Percentiles rank a stretch among this genome's conserved stretches.
Evolutionary conservation across 2,797 vertebrate species (phyloP).

Genomic region (Peromyscus eremicus): DNA sequence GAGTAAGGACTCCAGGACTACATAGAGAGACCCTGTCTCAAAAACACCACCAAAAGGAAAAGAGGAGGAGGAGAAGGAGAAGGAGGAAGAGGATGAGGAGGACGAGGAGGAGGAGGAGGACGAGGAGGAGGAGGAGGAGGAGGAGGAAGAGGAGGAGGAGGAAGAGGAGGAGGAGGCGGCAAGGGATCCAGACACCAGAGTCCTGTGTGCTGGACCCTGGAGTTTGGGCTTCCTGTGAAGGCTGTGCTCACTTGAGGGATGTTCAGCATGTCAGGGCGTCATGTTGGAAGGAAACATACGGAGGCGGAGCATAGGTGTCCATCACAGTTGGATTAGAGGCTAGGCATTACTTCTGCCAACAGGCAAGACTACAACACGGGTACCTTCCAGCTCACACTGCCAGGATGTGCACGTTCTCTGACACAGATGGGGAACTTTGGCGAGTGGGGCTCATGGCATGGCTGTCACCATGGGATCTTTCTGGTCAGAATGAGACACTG

Average conservation of each 20-base stretch:
- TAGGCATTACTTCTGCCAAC: neutral
- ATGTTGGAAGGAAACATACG: constrained; percentile 1
- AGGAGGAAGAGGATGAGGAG: no score
- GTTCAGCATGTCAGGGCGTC: neutral
- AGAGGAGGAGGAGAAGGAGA: no score
- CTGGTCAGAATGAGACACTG: neutral
- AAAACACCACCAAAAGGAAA: neutral
- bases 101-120: no score
- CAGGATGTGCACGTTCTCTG: neutral
- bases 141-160: no score
- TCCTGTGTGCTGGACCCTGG: neutral
- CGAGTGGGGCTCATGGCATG: neutral
- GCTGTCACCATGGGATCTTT: neutral
- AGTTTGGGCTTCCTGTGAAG: neutral
- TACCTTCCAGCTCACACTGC: neutral
- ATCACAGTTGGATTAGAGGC: neutral
- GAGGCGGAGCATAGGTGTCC: neutral
- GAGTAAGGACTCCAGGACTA: no score
- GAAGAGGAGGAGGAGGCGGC: no score
- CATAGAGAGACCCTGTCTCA: neutral
- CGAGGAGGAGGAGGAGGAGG: no score
- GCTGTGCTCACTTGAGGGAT: neutral
- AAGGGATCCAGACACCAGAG: neutral
- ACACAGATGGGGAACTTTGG: neutral
- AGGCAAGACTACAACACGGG: neutral